These are phyloP conservation scores for Babyrousa celebensis DNA, from an alignment of 2,797 vertebrate species.

Conservation along the genomic window DNA sequence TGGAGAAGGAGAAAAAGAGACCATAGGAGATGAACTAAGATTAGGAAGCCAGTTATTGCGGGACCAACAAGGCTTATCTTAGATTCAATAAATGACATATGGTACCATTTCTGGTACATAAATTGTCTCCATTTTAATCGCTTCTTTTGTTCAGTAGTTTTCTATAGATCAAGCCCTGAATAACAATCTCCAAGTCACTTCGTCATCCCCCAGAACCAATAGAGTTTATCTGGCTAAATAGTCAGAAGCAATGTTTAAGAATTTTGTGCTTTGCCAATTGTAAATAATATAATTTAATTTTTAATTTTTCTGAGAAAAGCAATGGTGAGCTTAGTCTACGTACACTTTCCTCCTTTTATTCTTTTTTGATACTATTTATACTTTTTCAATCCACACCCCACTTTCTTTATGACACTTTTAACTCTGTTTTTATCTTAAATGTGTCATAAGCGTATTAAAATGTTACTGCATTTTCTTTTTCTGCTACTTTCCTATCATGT, in stretches of 20 bases:
- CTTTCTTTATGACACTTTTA: slow-evolving; percentile 39
- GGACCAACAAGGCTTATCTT: background rate
- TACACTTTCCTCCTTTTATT: background rate
- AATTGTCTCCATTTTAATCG: background rate
- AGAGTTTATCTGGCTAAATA: background rate
- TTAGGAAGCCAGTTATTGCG: background rate
- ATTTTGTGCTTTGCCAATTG: background rate
- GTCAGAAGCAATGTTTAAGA: background rate
- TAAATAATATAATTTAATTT: background rate
- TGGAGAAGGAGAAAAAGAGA: background rate
- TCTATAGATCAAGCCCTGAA: background rate
- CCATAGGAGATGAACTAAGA: background rate
- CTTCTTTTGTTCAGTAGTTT: background rate
- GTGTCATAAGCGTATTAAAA: background rate
- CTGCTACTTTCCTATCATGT: background rate
- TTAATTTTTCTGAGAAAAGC: background rate
- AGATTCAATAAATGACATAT: background rate
- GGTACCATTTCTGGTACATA: background rate
- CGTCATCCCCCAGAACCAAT: background rate
- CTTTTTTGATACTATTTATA: background rate
- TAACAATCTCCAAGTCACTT: background rate
- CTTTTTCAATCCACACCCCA: background rate
- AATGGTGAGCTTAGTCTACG: background rate
- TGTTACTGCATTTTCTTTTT: background rate
- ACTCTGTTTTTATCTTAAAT: background rate